Evolutionary conservation across 2,797 vertebrate species (phyloP).

Genomic region (Hippopotamyrus pictus): DNA sequence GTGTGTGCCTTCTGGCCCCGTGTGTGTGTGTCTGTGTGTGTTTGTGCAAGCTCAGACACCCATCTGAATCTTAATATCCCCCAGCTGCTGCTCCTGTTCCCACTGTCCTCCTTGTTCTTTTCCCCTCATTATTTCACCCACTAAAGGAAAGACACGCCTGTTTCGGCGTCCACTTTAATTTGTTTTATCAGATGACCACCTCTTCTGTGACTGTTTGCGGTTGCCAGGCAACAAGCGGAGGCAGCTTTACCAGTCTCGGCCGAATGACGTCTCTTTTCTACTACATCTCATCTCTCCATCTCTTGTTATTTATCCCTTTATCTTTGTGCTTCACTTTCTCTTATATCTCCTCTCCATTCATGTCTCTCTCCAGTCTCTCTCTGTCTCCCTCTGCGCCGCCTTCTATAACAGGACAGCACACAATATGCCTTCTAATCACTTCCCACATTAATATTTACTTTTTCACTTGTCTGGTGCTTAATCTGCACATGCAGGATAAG

Average conservation of each 20-base stretch:
- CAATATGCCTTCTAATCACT: not conserved
- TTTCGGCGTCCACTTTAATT: not conserved
- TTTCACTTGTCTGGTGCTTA: not conserved
- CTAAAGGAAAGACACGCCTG: not conserved
- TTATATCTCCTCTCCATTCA: not conserved
- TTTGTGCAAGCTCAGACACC: not conserved
- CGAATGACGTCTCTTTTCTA: not conserved
- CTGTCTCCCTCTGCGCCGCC: not conserved
- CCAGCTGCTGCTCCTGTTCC: not conserved
- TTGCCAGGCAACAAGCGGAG: conserved; percentile 13
- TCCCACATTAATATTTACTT: not conserved
- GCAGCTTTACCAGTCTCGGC: not conserved
- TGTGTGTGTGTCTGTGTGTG: not conserved
- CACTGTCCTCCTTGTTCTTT: not conserved
- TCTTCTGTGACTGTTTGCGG: not conserved
- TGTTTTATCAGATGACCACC: not conserved
- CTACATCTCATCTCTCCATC: not conserved
- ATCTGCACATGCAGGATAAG: not conserved
- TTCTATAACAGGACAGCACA: not conserved
- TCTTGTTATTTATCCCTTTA: not conserved
- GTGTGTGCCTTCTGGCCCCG: not conserved
- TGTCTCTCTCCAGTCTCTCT: not conserved
- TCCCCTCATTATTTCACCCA: not conserved
- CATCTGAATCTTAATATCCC: not conserved
- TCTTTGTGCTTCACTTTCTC: not conserved